Conservation (phyloP, 2,888 invertebrate genomes). For the Drosophila vallismaia region DNA sequence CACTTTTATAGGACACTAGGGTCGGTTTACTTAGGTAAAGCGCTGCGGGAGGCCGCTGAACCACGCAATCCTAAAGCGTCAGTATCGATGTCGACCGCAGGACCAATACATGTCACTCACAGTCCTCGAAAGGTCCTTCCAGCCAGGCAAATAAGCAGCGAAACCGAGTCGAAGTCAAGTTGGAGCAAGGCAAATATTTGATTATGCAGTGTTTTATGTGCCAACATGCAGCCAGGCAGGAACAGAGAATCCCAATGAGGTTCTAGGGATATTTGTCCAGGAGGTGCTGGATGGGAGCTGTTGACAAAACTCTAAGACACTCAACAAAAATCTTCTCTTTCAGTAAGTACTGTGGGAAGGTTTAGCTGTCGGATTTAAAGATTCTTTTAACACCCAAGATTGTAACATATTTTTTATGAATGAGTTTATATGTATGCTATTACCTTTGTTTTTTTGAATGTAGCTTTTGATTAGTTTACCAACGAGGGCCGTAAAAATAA, state of each 20-base stretch:
- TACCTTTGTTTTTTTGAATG: background rate
- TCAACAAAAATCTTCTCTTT: too few relatives aligned
- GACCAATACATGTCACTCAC: slow-evolving; percentile 64
- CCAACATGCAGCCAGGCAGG: slow-evolving; percentile 36
- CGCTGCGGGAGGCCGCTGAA: slow-evolving; percentile 62
- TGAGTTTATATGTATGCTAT: too few relatives aligned
- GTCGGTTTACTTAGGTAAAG: slow-evolving; percentile 52
- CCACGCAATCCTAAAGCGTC: slow-evolving; percentile 56
- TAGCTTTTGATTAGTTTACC: background rate
- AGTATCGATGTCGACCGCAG: slow-evolving; percentile 69
- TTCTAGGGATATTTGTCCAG: slow-evolving; percentile 36
- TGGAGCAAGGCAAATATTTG: slow-evolving; percentile 66
- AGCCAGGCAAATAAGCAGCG: slow-evolving; percentile 68
- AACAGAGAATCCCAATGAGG: slow-evolving; percentile 7
- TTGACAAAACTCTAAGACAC: background rate
- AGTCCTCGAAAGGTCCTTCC: slow-evolving; percentile 15
- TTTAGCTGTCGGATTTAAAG: too few relatives aligned
- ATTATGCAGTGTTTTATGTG: slow-evolving; percentile 74
- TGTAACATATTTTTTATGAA: too few relatives aligned
- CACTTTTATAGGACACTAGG: slow-evolving; percentile 63
- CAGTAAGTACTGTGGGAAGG: too few relatives aligned
- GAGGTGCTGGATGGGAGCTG: slow-evolving; percentile 10
- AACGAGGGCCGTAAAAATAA: slow-evolving; percentile 2
- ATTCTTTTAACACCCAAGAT: too few relatives aligned
- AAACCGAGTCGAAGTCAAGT: slow-evolving; percentile 25